Percentiles rank a stretch among this genome's conserved stretches.
These are phyloP conservation scores for Etheostoma nigrum DNA, from an alignment of 2,797 vertebrate species.

Conservation along the genomic window DNA sequence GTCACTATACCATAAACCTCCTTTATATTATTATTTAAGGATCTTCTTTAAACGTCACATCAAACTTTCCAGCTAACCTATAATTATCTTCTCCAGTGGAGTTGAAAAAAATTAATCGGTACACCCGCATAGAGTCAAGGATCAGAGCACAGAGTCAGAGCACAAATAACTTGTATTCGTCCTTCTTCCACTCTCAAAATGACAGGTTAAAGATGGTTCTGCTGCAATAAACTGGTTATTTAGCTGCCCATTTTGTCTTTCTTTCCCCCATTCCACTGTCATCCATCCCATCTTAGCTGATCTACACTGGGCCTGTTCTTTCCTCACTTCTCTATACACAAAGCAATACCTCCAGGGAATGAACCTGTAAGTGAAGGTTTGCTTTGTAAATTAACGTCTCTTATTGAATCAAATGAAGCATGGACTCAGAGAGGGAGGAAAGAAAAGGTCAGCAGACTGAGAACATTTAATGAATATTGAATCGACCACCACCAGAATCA, in stretches of 20 bases:
- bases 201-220: conserved; percentile 8
- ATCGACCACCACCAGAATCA: conserved; percentile 34
- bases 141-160: not conserved
- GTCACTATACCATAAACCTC: not conserved
- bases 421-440: conserved; percentile 57
- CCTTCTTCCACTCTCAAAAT: not conserved
- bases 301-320: conserved; percentile 37
- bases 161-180: conserved; percentile 10
- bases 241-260: conserved; percentile 17
- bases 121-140: not conserved
- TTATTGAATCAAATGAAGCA: conserved; percentile 83
- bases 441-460: conserved; percentile 78
- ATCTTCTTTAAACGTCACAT: not conserved
- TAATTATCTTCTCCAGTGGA: conserved; percentile 12
- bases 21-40: not conserved
- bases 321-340: conserved; percentile 42
- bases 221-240: conserved; percentile 20
- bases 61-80: not conserved
- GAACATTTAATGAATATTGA: conserved; percentile 78
- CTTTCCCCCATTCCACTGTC: not conserved
- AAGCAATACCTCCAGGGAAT: conserved; percentile 59
- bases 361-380: conserved; percentile 68
- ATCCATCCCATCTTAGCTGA: conserved; percentile 34
- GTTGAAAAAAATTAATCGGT: not conserved
- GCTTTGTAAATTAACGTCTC: conserved; percentile 74